phyloP scores from a whole-genome alignment of 2,888 invertebrate species.

The Anagyrus pseudococci region DNA sequence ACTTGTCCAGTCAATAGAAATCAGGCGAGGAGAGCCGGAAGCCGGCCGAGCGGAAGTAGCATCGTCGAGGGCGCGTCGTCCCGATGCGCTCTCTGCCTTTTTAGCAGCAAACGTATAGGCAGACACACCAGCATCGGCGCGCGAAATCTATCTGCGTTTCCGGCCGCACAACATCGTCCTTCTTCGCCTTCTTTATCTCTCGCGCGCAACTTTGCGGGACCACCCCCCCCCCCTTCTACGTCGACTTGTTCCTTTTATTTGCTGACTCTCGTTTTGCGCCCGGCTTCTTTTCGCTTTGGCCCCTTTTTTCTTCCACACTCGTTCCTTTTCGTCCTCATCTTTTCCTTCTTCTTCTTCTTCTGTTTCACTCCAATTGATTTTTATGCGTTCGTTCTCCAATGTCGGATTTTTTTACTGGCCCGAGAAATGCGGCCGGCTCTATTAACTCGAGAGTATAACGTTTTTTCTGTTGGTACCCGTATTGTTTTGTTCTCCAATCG shows the following conservation, averaged over 20 bases:
- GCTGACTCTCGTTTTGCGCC: not conserved
- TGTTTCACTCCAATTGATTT: constrained; percentile 13
- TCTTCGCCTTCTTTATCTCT: not conserved
- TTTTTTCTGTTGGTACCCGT: too few relatives aligned
- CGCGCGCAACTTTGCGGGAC: not conserved
- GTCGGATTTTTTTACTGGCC: not conserved
- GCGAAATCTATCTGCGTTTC: constrained; percentile 34
- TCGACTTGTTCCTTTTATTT: not conserved
- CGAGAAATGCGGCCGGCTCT: too few relatives aligned
- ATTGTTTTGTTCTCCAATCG: too few relatives aligned
- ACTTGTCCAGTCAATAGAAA: too few relatives aligned
- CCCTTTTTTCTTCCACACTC: too few relatives aligned
- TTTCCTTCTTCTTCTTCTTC: not conserved
- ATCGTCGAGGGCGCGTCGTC: not conserved
- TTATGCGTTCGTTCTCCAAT: not conserved
- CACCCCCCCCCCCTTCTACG: not conserved
- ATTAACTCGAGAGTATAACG: too few relatives aligned
- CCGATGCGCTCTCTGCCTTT: not conserved
- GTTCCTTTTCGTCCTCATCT: too few relatives aligned
- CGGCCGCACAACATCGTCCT: too few relatives aligned
- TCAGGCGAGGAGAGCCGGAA: constrained; percentile 12
- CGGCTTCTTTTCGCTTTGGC: not conserved
- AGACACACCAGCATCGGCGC: constrained; percentile 15
- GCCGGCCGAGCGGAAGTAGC: not conserved
- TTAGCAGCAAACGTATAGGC: not conserved